These are phyloP conservation scores for Hypomecis punctinalis DNA, from an alignment of 2,888 invertebrate genomes.

Conservation along the genomic window DNA sequence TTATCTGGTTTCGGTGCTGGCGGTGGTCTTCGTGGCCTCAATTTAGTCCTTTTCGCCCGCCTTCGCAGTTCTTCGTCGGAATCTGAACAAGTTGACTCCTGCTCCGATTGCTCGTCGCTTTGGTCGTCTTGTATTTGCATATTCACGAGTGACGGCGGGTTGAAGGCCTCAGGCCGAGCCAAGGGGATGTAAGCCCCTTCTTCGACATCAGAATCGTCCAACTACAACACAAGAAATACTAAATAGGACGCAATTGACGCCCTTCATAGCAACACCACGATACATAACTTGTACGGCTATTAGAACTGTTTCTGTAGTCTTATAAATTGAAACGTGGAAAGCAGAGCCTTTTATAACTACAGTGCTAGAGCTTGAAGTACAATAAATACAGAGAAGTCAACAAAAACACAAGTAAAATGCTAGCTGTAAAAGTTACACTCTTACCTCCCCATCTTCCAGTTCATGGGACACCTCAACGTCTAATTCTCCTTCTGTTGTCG, in stretches of 20 bases:
- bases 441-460: conserved; percentile 89
- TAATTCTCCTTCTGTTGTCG: conserved; percentile 86
- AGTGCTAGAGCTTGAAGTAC: neutral
- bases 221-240: conserved; percentile 56
- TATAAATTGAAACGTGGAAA: neutral
- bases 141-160: conserved; percentile 77
- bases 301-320: neutral
- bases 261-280: conserved; percentile 20
- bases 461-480: conserved; percentile 85
- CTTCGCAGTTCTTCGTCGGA: conserved; percentile 85
- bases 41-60: conserved; percentile 82
- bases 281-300: conserved; percentile 22
- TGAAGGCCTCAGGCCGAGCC: conserved; percentile 82
- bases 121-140: conserved; percentile 86
- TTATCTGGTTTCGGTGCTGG: conserved; percentile 71
- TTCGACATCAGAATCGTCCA: conserved; percentile 81
- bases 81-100: conserved; percentile 81
- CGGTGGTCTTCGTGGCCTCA: conserved; percentile 65
- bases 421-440: conserved; percentile 55
- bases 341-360: neutral
- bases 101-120: conserved; percentile 83
- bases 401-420: conserved; percentile 15
- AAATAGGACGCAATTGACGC: conserved; percentile 25
- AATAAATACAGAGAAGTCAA: neutral
- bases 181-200: conserved; percentile 85